phyloP scores from a whole-genome alignment of 2,113 vertebrate species.

The Dicerorhinus sumatrensis region DNA sequence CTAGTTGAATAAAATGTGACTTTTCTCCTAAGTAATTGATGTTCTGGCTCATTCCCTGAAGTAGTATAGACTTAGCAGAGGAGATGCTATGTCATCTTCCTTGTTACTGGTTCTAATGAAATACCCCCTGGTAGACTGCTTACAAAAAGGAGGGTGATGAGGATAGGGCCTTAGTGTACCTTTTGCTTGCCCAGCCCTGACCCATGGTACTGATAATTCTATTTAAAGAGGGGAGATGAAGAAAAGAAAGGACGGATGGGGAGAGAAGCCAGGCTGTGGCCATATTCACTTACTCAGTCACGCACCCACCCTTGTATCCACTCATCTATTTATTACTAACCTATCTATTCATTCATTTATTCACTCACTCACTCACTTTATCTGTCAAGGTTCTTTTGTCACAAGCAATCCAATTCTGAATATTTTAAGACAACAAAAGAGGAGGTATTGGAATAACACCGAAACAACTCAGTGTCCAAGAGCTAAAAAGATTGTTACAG shows the following conservation, averaged over 20 bases:
- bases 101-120: constrained; percentile 83
- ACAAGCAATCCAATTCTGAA: background rate
- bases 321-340: background rate
- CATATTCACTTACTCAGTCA: too few relatives aligned
- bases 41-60: constrained; percentile 78
- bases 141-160: constrained; percentile 14
- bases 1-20: constrained; percentile 85
- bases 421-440: background rate
- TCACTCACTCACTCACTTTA: background rate
- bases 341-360: background rate
- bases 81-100: constrained; percentile 78
- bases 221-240: background rate
- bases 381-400: background rate
- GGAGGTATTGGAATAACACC: background rate
- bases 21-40: constrained; percentile 85
- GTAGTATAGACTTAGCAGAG: constrained; percentile 73
- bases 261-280: background rate
- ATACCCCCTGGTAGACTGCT: constrained; percentile 80
- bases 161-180: background rate
- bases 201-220: too few relatives aligned
- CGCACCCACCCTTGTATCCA: accelerated
- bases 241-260: background rate
- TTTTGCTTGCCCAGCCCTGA: background rate
- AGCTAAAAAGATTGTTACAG: background rate
- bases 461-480: background rate